These are phyloP conservation scores for Neotoma lepida DNA, from an alignment of 2,113 vertebrate species.

Conservation along the genomic window DNA sequence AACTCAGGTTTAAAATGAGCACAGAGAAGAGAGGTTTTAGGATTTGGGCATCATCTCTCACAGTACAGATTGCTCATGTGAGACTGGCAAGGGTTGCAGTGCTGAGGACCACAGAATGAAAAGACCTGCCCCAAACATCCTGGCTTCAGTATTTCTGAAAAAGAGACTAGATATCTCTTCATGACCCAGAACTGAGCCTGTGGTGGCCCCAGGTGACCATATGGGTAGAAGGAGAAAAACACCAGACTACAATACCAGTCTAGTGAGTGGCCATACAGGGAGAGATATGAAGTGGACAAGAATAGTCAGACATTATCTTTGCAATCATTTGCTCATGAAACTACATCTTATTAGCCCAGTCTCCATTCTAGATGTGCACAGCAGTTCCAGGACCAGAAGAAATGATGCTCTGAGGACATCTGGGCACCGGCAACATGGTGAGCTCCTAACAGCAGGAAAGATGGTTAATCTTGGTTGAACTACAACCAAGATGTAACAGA, in stretches of 20 bases:
- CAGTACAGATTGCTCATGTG: too few relatives aligned
- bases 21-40: not conserved
- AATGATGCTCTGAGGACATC: not conserved
- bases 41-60: not conserved
- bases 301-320: too few relatives aligned
- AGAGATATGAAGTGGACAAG: not conserved
- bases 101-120: not conserved
- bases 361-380: not conserved
- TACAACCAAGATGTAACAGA: not conserved
- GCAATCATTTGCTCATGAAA: not conserved
- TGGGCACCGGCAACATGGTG: fast-evolving
- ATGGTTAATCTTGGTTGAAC: not conserved
- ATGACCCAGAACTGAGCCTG: not conserved
- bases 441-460: not conserved
- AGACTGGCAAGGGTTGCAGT: not conserved
- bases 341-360: not conserved
- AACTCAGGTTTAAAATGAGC: not conserved
- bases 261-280: not conserved
- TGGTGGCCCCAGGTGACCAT: not conserved
- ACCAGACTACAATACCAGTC: not conserved
- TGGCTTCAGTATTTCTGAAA: not conserved
- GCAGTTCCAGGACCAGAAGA: not conserved
- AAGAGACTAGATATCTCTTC: not conserved
- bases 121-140: not conserved
- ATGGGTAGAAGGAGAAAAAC: not conserved